Evolutionary conservation across 2,113 vertebrate species (phyloP), one percentile per base, ranked within the genome.

Genomic region (Paramormyrops kingsleyae): DNA sequence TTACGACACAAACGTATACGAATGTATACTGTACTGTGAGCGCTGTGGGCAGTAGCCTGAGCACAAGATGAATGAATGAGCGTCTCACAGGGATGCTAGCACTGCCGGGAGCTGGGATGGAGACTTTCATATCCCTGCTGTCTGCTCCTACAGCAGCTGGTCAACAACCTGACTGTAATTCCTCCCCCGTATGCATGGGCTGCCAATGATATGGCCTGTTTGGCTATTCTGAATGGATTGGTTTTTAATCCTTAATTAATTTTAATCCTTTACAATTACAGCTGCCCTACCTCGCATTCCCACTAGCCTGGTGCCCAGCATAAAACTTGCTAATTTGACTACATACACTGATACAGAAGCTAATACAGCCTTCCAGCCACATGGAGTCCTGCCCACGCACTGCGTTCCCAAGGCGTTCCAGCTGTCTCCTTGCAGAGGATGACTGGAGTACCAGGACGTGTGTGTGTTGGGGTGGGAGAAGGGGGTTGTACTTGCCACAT

Each of bases 191-290:
- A 42, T 42, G 13, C 62, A 47, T 84, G 83, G 83, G 83, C 44
- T 84, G 39, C 44, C 44, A 84, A 47, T 80, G 31, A 80, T 19
- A 39, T 42, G 35, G 35, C 74, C 35, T 42, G 35, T 80, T 42
- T 80, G 74, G 74, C 31, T 80, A 31, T 39, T 80, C 35, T 80
- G 74, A 80, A 42, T 80, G 35, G 13, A 80, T 80, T 39, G 74
- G 39, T 42, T 80, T 80, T 80, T 80, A 80, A 80, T 80, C 35
- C 35, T 80, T 80, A 80, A 80, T 80, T 80, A 80, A 80, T 80
- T 42, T 80, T 80, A 80, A 80, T 80, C 74, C 74, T 35, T 39
- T 19, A 39, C 74, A 80, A 80, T 80, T 35, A 80, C 74, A 80
- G 35, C 74, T 42, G 74, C 74, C 31, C 35, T 80, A 80, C 74